A percentile compares a stretch with the other conserved stretches of the same genome.
Conservation (phyloP, 92 coral and sea anemone species). For the Micromussa lordhowensis region DNA sequence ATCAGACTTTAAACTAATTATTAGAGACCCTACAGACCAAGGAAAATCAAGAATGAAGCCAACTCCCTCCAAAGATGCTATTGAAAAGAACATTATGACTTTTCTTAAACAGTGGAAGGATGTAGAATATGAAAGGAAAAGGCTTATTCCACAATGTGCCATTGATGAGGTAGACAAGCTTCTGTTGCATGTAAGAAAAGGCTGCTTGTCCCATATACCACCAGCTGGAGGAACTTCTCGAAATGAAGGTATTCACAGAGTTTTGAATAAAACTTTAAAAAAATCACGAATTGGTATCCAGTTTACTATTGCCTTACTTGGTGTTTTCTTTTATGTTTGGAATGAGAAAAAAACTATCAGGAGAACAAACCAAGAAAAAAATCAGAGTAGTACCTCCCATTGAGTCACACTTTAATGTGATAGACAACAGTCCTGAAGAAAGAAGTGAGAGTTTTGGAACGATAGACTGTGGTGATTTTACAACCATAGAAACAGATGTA, state of each 20-base stretch:
- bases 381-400: conserved; percentile 53
- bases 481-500: conserved; percentile 51
- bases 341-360: conserved; percentile 50
- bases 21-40: conserved; percentile 50
- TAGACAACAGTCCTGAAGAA: conserved; percentile 32
- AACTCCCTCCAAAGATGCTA: conserved; percentile 47
- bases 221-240: conserved; percentile 51
- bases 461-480: conserved; percentile 43
- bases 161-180: conserved; percentile 56
- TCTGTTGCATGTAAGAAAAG: conserved; percentile 54
- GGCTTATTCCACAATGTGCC: conserved; percentile 55
- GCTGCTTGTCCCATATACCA: conserved; percentile 66
- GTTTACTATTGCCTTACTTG: conserved; percentile 62
- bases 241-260: conserved; percentile 66
- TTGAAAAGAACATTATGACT: conserved; percentile 48
- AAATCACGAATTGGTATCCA: conserved; percentile 64
- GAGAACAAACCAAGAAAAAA: too few relatives aligned
- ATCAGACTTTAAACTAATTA: conserved; percentile 33
- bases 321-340: conserved; percentile 64
- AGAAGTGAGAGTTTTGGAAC: conserved; percentile 51
- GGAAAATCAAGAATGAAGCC: conserved; percentile 51
- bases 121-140: conserved; percentile 53
- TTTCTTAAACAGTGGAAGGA: conserved; percentile 59
- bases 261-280: conserved; percentile 46
- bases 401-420: conserved; percentile 46